Base-by-base conservation (phyloP, 2,113 vertebrate genomes). In the Haemorhous mexicanus region DNA sequence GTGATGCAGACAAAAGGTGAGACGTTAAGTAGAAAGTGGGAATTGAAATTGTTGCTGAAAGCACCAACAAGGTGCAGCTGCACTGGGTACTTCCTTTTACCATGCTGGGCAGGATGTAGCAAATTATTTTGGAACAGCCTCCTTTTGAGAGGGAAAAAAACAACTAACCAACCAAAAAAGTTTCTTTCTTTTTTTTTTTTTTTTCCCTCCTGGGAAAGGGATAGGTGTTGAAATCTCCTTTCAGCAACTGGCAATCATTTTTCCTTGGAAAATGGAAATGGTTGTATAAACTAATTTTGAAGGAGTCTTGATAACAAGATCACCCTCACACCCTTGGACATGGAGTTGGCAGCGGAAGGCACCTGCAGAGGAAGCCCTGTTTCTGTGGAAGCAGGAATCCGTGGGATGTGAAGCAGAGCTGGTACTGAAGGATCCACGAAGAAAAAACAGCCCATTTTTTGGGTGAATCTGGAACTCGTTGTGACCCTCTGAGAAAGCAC, bases 21-120 rank as follows among this genome's bases (percentile, higher is more conserved):
- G 96, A 96, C 88, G 95, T 96, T 97, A 49, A 96, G 96, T 96
- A 95, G 95, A 97, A 98, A 98, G 97, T 97, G 96, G 98, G 98
- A 98, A 98, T 97, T 96, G 98, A 98, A 98, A 98, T 97, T 95
- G 61, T 87, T 92, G 96, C 96, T 94, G 97, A 97, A 96, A 96
- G 94, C 37, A 94, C 80, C 93, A 81, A 43, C 80, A 89, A 96
- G 84, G 96, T 97, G 92, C 97, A 98, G 97, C 97, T 98, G 97
- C 96, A 73, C 18, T 1, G 39, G n/a, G 64, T 55, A 93, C 97
- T 97, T 97, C 97, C 97, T 97, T 97, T 95, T 96, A 23, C 75
- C 58, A 2, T 33, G n/a, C 74, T 90, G 59, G 53, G 89, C 96
- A 95, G 89, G 94, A 90, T 95, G 92, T 91, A 87, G 94, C 77